Percentiles rank a stretch among this genome's conserved stretches.
phyloP scores from a whole-genome alignment of 1,140 invertebrate species.

The Araneus ventricosus region DNA sequence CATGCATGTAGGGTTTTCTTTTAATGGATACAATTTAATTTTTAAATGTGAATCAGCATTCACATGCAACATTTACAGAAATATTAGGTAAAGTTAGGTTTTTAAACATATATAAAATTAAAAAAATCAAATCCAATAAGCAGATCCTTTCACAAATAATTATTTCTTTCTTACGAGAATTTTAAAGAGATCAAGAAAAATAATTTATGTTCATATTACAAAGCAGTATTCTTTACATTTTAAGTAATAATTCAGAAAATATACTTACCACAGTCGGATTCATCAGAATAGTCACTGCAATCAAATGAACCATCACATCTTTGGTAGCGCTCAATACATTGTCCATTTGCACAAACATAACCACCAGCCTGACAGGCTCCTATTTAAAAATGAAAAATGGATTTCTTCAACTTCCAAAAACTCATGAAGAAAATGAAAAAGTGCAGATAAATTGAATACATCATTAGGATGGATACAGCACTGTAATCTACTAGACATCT shows the following conservation, averaged over 20 bases:
- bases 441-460: too few relatives aligned
- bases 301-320: slow-evolving; percentile 93
- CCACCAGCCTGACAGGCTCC: slow-evolving; percentile 81
- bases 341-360: slow-evolving; percentile 84
- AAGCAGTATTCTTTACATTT: neutral
- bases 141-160: neutral
- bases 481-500: too few relatives aligned
- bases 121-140: neutral
- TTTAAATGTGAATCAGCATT: too few relatives aligned
- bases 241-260: neutral
- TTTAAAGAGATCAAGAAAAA: neutral
- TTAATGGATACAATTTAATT: too few relatives aligned
- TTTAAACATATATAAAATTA: neutral
- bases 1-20: too few relatives aligned
- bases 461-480: too few relatives aligned
- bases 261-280: slow-evolving; percentile 87
- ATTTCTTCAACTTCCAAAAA: too few relatives aligned
- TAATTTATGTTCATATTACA: neutral
- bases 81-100: too few relatives aligned
- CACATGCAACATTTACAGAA: too few relatives aligned
- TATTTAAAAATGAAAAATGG: neutral
- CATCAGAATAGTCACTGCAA: slow-evolving; percentile 94
- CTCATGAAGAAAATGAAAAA: too few relatives aligned
- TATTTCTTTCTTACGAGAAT: neutral
- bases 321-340: slow-evolving; percentile 85